A percentile compares a stretch with the other conserved stretches of the same genome.
phyloP scores from a whole-genome alignment of 2,888 invertebrate genomes.

The Artemia sinica region DNA sequence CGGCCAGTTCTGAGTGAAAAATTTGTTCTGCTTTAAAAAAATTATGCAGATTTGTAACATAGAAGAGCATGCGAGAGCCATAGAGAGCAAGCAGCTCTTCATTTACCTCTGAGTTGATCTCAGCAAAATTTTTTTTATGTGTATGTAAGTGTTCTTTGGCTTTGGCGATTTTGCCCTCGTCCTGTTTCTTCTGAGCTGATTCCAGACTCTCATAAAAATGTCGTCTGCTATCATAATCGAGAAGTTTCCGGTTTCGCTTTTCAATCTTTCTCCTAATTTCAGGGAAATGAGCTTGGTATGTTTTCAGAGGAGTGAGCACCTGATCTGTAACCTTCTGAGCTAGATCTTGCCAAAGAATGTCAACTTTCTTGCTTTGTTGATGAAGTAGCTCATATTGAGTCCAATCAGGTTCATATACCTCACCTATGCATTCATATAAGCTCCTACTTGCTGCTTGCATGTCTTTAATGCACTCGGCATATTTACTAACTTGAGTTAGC shows the following conservation, averaged over 20 bases:
- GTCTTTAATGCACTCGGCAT: too few species aligned
- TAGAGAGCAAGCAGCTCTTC: constrained; percentile 83
- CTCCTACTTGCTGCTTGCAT: constrained; percentile 81
- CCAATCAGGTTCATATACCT: constrained; percentile 92
- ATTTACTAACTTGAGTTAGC: too few species aligned
- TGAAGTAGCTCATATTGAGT: constrained; percentile 79
- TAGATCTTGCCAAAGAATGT: constrained; percentile 91
- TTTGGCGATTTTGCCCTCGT: constrained; percentile 61
- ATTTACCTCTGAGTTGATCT: constrained; percentile 84
- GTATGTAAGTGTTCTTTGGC: constrained; percentile 65
- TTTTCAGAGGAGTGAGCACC: constrained; percentile 78
- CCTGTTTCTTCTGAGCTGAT: constrained; percentile 62
- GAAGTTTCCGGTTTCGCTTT: constrained; percentile 86
- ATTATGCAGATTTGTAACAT: constrained; percentile 82
- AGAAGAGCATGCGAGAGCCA: constrained; percentile 83
- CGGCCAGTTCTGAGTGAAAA: constrained; percentile 78
- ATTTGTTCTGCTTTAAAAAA: constrained; percentile 82
- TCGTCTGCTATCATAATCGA: constrained; percentile 88
- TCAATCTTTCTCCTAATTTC: constrained; percentile 90
- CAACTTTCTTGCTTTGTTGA: constrained; percentile 74
- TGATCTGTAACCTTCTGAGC: constrained; percentile 86
- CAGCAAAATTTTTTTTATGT: constrained; percentile 84
- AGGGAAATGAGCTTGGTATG: constrained; percentile 80
- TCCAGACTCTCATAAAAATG: constrained; percentile 84
- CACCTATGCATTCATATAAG: constrained; percentile 78